A percentile compares a stretch with the other conserved stretches of the same genome.
These are phyloP conservation scores for Rhinoraja longicauda DNA, from an alignment of 2,797 vertebrate species.

Conservation along the genomic window DNA sequence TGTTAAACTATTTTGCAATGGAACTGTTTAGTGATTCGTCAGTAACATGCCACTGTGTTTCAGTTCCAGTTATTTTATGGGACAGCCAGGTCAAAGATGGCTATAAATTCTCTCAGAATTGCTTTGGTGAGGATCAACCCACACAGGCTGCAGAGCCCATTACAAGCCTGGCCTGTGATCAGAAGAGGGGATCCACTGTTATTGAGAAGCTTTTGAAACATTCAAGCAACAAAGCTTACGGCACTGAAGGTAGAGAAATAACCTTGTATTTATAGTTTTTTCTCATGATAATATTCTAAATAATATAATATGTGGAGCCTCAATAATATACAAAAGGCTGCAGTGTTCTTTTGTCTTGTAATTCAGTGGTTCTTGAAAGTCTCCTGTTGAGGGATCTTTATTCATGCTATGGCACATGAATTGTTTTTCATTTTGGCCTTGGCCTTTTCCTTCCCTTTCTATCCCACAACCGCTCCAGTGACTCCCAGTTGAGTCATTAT, in stretches of 20 bases:
- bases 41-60: background rate
- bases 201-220: slow-evolving; percentile 74
- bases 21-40: background rate
- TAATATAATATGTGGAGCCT: background rate
- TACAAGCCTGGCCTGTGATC: slow-evolving; percentile 47
- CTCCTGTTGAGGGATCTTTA: too few relatives aligned
- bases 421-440: background rate
- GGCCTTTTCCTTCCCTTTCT: background rate
- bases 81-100: slow-evolving; percentile 59
- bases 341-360: background rate
- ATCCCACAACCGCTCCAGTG: too few relatives aligned
- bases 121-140: background rate
- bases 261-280: background rate
- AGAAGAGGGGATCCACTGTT: slow-evolving; percentile 54
- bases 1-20: background rate
- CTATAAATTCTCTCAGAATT: slow-evolving; percentile 46
- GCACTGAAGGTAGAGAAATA: slow-evolving; percentile 63
- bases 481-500: too few relatives aligned
- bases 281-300: background rate
- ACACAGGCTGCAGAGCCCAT: background rate
- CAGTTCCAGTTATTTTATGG: slow-evolving; percentile 50
- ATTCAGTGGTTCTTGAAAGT: background rate
- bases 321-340: background rate
- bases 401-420: background rate
- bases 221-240: slow-evolving; percentile 77